A percentile compares a stretch with the other conserved stretches of the same genome.
These are phyloP conservation scores for Theristus sp. DNA, from an alignment of 2,888 invertebrate genomes.

Conservation along the genomic window DNA sequence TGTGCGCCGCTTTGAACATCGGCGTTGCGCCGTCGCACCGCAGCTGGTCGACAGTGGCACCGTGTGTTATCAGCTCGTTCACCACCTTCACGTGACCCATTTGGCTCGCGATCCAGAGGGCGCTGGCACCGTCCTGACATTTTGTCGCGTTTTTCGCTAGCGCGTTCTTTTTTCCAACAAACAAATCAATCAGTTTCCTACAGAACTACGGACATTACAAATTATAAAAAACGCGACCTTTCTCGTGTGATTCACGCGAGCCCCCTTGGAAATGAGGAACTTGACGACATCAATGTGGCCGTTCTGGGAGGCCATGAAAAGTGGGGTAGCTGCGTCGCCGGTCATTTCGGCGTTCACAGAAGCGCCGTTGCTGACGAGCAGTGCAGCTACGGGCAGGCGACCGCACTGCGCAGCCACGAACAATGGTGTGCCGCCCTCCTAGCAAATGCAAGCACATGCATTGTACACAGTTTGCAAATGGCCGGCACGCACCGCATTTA, in stretches of 20 bases:
- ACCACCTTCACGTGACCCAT: slow-evolving; percentile 73
- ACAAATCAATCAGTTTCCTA: no score
- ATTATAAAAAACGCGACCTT: no score
- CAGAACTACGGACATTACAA: no score
- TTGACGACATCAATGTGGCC: slow-evolving; percentile 63
- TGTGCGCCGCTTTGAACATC: slow-evolving; percentile 78
- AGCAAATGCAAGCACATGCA: slow-evolving; percentile 9
- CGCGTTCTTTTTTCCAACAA: not conserved
- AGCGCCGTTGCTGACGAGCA: slow-evolving; percentile 54
- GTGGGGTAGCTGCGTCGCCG: slow-evolving; percentile 69
- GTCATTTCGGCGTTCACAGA: slow-evolving; percentile 30
- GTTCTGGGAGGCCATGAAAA: slow-evolving; percentile 83
- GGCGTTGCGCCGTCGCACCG: slow-evolving; percentile 78
- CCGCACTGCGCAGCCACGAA: slow-evolving; percentile 88
- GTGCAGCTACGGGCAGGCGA: slow-evolving; percentile 55
- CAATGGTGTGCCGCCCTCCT: slow-evolving; percentile 76
- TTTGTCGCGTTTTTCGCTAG: no score
- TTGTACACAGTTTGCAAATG: no score
- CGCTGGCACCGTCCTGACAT: slow-evolving; percentile 40
- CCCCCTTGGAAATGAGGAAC: slow-evolving; percentile 52
- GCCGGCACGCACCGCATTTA: no score
- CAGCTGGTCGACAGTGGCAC: slow-evolving; percentile 44
- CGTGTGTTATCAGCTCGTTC: slow-evolving; percentile 52
- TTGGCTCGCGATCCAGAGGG: slow-evolving; percentile 83
- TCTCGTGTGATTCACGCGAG: slow-evolving; percentile 35